Evolutionary conservation across 2,113 vertebrate species (phyloP).

Genomic region (Cinclus cinclus): DNA sequence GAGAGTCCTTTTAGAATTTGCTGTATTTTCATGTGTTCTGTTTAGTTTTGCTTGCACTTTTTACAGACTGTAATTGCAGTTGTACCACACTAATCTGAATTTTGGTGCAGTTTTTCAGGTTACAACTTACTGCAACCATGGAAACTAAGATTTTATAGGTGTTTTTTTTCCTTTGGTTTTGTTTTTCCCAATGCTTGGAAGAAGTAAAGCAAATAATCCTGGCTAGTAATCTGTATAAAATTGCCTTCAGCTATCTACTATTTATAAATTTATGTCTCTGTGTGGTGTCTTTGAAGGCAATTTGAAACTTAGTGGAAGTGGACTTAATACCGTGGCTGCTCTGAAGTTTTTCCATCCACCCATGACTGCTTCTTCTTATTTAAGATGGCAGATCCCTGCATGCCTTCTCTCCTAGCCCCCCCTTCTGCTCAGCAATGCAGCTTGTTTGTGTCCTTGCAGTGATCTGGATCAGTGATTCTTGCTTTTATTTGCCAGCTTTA

Average conservation of each 20-base stretch:
- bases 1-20: background rate
- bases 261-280: background rate
- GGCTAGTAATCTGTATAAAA: background rate
- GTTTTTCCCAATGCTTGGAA: background rate
- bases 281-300: background rate
- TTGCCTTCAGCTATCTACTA: background rate
- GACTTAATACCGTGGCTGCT: fast-evolving
- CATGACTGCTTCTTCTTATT: background rate
- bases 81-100: background rate
- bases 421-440: background rate
- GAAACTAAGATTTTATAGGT: background rate
- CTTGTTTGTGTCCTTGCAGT: background rate
- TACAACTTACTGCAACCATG: background rate
- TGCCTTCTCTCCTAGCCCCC: background rate
- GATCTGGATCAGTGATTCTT: background rate
- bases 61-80: background rate
- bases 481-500: background rate
- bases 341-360: background rate
- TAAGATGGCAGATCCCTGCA: background rate
- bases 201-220: background rate
- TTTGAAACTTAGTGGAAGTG: background rate
- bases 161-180: background rate
- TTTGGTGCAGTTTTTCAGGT: background rate
- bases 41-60: background rate
- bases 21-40: background rate